Evolutionary conservation across 1,140 invertebrate species (phyloP), one percentile per base, ranked within the genome.

Genomic region (Bombus consobrinus): DNA sequence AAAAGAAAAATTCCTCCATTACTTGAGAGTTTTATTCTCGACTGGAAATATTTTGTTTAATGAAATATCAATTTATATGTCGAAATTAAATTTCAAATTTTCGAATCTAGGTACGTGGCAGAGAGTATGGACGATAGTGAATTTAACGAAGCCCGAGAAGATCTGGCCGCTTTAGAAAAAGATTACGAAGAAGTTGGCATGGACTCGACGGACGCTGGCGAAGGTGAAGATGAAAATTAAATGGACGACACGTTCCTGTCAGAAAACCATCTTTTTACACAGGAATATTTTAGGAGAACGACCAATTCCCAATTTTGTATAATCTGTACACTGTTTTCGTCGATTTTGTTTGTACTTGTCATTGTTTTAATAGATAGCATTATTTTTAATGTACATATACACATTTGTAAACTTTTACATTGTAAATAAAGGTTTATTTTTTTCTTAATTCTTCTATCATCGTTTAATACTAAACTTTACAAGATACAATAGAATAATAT

Each of bases 81-180:
- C 18, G 8, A 53, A 53, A 53, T 22, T 53, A 22, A 53, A 53
- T 53, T 22, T 53, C 18, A 22, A 53, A 53, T 53, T 53, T 53
- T 8, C n/a, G 32, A 73, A 10, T 13, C 3, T 88, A 97, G 96
- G 96, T 96, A 96, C 85, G 94, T 97, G 28, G 95, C 95, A 34
- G 96, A 97, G 94, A 96, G 96, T 82, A 97, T 97, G 97, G 97
- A 97, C 91, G 97, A 97, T 90, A 96, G 95, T 39, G 96, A 97
- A 91, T 97, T 97, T 93, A 95, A 94, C 57, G 97, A 97, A 91
- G 97, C 97, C 59, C 94, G 98, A 81, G 98, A 98, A 94, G 97
- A 98, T 95, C 94, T 96, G 25, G 96, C 89, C 1, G 89, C 89
- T 0, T 75, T 90, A 43, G 89, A 97, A 91, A 96, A 96, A 88